A percentile compares a stretch with the other conserved stretches of the same genome.
Conservation (phyloP, 2,113 vertebrate species). For the Barnardius zonarius region DNA sequence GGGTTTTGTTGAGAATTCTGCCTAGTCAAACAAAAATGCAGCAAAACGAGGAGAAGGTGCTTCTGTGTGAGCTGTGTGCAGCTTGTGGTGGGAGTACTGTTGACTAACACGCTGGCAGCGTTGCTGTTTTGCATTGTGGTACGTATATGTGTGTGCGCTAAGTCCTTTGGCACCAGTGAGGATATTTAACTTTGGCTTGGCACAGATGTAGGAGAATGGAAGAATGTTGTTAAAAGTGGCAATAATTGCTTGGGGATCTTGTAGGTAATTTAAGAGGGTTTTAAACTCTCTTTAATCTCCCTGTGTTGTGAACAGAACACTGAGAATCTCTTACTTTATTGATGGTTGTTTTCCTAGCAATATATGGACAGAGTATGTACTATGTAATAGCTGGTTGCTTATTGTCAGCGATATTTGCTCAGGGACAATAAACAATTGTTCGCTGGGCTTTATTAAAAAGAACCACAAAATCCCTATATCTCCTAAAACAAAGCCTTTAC, state of each 20-base stretch:
- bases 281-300: not conserved
- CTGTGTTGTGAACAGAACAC: not conserved
- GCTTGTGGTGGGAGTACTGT: not conserved
- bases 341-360: not conserved
- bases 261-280: not conserved
- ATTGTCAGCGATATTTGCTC: not conserved
- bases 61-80: not conserved
- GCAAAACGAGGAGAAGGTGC: not conserved
- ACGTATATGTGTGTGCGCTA: accelerated
- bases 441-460: conserved; percentile 20
- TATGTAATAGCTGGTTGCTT: not conserved
- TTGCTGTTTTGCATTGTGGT: not conserved
- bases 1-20: not conserved
- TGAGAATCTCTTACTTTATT: not conserved
- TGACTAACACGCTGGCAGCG: not conserved
- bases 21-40: not conserved
- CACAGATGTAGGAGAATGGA: not conserved
- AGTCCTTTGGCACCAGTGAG: not conserved
- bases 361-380: not conserved
- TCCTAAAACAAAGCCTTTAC: conserved; percentile 36
- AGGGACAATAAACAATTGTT: not conserved
- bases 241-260: not conserved
- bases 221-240: not conserved
- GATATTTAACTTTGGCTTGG: conserved; percentile 18
- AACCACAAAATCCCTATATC: not conserved